phyloP scores from a whole-genome alignment of 2,113 vertebrate species.

The Vulpes ferrilata region DNA sequence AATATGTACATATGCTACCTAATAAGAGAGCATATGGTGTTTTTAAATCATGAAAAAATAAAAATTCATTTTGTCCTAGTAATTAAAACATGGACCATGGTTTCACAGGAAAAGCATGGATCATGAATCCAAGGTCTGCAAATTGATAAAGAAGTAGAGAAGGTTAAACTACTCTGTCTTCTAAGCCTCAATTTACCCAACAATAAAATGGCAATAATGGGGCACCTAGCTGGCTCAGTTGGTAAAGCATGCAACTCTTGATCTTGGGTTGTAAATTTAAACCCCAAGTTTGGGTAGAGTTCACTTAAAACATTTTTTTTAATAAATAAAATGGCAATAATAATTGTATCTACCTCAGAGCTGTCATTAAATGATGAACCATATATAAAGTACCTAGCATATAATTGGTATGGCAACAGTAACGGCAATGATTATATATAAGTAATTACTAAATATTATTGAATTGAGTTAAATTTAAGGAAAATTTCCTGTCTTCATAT shows the following conservation, averaged over 20 bases:
- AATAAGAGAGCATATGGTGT: slow-evolving; percentile 4
- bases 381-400: background rate
- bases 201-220: background rate
- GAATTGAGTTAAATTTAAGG: slow-evolving; percentile 20
- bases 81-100: slow-evolving; percentile 13
- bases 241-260: background rate
- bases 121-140: slow-evolving; percentile 6
- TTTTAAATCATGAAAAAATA: slow-evolving; percentile 28
- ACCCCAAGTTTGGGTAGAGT: background rate
- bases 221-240: background rate
- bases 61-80: background rate
- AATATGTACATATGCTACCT: background rate
- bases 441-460: background rate
- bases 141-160: slow-evolving; percentile 40
- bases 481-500: background rate
- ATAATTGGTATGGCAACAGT: background rate
- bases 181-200: background rate
- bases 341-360: background rate
- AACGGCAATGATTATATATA: background rate
- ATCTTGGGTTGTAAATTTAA: background rate
- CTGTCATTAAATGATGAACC: slow-evolving; percentile 11
- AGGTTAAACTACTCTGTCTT: background rate
- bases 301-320: background rate
- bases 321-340: background rate
- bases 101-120: background rate